Evolutionary conservation across 2,888 invertebrate genomes (phyloP).

Genomic region (Hoplodrina ambigua): DNA sequence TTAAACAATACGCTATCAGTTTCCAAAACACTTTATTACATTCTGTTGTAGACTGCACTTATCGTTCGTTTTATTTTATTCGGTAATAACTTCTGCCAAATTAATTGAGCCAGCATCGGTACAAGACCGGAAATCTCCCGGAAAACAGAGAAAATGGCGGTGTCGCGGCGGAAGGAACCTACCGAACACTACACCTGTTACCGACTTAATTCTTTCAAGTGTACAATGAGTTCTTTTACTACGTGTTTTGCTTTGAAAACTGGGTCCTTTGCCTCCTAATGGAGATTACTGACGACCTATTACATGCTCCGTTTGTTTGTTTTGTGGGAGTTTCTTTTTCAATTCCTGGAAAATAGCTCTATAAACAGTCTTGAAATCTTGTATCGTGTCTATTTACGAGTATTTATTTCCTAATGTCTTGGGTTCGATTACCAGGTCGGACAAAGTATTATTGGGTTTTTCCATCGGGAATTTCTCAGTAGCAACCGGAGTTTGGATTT

Average conservation of each 20-base stretch:
- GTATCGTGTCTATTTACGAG: too few species aligned
- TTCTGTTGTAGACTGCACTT: neutral
- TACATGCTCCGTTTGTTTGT: slow-evolving; percentile 24
- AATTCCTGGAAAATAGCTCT: neutral
- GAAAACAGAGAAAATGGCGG: slow-evolving; percentile 35
- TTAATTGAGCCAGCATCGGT: slow-evolving; percentile 35
- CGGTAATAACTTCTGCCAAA: slow-evolving; percentile 13
- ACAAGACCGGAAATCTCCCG: slow-evolving; percentile 33
- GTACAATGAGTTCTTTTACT: slow-evolving; percentile 26
- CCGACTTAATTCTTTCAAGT: slow-evolving; percentile 45
- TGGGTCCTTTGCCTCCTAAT: slow-evolving; percentile 23
- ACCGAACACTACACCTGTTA: slow-evolving; percentile 55
- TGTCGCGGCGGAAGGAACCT: slow-evolving; percentile 34
- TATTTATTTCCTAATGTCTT: too few species aligned
- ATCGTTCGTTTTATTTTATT: neutral
- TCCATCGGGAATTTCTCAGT: too few species aligned
- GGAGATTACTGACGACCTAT: slow-evolving; percentile 28
- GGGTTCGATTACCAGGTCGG: too few species aligned
- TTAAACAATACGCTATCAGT: slow-evolving; percentile 10
- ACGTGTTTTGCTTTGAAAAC: slow-evolving; percentile 29
- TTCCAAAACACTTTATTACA: neutral
- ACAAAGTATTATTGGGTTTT: too few species aligned
- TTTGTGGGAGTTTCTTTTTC: neutral
- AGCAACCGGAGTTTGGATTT: too few species aligned
- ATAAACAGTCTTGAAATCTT: neutral